Conservation (phyloP, 2,797 vertebrate genomes). For the Galagoides demidoff region DNA sequence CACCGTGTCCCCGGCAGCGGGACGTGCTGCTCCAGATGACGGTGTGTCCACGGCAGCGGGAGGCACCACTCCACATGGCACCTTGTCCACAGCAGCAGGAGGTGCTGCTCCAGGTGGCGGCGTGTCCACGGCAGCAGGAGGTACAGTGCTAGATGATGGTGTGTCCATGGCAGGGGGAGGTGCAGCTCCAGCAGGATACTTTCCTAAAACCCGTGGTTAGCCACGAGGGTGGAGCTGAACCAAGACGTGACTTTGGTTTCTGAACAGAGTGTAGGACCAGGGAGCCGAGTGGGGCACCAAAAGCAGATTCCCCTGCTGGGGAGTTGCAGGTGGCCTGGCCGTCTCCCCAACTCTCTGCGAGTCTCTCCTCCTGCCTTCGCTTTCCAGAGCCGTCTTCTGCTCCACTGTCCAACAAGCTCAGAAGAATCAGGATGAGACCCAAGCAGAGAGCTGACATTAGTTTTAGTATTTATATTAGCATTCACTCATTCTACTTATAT, state of each 20-base stretch:
- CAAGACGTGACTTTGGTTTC: not conserved
- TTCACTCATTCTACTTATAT: not conserved
- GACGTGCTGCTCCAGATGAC: not conserved
- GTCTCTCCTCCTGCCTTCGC: not conserved
- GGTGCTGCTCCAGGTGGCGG: not conserved
- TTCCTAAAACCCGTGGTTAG: not conserved
- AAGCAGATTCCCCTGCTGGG: not conserved
- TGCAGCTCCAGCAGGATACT: not conserved
- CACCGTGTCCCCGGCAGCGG: not conserved
- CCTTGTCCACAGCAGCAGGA: not conserved
- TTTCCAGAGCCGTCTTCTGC: not conserved
- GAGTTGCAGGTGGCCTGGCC: not conserved
- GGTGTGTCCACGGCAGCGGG: not conserved
- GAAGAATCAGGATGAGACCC: not conserved
- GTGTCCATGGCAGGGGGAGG: not conserved
- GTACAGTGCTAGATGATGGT: no score
- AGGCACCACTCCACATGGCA: not conserved
- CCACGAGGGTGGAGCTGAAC: not conserved
- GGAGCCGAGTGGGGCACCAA: not conserved
- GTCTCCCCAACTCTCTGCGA: not conserved
- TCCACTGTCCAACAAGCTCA: not conserved
- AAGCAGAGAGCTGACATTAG: not conserved
- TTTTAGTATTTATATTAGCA: not conserved
- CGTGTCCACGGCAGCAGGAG: not conserved
- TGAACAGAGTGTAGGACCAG: not conserved